These are phyloP conservation scores for Drosophila simulans DNA, from an alignment of 1,140 invertebrate species.

Conservation along the genomic window DNA sequence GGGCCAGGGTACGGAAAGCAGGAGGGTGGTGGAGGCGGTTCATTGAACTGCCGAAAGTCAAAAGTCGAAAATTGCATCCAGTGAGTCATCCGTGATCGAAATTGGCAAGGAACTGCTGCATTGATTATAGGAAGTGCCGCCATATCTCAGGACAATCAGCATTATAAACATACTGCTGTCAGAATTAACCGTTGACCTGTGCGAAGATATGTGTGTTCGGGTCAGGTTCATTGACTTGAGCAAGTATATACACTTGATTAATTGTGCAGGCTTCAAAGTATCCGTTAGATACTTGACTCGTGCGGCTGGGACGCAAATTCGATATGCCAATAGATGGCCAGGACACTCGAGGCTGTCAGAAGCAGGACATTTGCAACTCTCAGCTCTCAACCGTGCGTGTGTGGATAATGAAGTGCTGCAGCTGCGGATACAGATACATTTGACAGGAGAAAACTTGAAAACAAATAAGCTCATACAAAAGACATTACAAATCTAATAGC, in stretches of 20 bases:
- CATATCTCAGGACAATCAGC: too few species aligned
- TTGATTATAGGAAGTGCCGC: conserved; percentile 6
- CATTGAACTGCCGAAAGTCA: conserved; percentile 24
- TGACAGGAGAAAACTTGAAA: conserved; percentile 70
- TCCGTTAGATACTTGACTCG: conserved; percentile 51
- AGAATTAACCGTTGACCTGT: not conserved
- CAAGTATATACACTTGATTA: conserved; percentile 52
- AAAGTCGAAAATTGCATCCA: not conserved
- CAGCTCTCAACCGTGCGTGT: conserved; percentile 7
- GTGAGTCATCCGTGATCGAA: conserved; percentile 14
- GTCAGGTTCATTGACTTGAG: not conserved
- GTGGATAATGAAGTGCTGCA: conserved; percentile 70
- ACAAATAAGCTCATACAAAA: conserved; percentile 72
- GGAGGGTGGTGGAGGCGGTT: conserved; percentile 5
- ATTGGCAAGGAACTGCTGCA: conserved; percentile 17
- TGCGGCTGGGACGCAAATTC: conserved; percentile 51
- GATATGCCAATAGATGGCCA: conserved; percentile 72
- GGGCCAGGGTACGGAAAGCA: conserved; percentile 8
- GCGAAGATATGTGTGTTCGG: too few species aligned
- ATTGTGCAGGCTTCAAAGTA: conserved; percentile 49
- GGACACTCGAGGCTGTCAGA: conserved; percentile 66
- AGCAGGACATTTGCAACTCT: conserved; percentile 27
- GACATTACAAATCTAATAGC: conserved; percentile 53
- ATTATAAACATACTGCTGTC: too few species aligned
- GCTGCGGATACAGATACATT: conserved; percentile 61